Evolutionary conservation across 1,140 invertebrate genomes (phyloP), one percentile per base, ranked within the genome.

Genomic region (Tribolium madens): DNA sequence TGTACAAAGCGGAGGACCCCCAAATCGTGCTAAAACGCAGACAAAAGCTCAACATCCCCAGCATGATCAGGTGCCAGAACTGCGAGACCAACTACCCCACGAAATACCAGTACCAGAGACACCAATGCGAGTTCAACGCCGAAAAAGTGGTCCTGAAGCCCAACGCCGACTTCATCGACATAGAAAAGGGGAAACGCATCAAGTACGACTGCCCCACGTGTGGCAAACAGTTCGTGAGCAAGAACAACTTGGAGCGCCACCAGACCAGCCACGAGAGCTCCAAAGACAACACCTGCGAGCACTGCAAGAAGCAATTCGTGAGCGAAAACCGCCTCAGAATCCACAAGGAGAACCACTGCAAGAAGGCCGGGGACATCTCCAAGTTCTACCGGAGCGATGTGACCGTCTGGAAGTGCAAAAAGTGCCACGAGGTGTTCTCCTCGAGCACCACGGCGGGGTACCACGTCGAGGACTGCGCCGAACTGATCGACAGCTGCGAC

Each of bases 271-370:
- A 86, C 57, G 78, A 81, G 14, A 81, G 78, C 26, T 75, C 78
- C n/a, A 80, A 83, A 18, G 79, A 80, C 17, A 84, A 84, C 73
- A 78, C 81, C 7, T 86, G 85, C 70, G 84, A 85, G 64, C 80
- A 83, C 42, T 86, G 85, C 68, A 81, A 83, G 10, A 86, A 86
- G 77, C 81, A 82, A 12, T 86, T 86, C 76, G 84, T 86, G 0
- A 85, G 81, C 47, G 84, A 85, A 52, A 85, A 85, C 73, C 79
- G 85, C 7, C 76, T 86, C 31, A 69, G 83, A 3, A 85, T 85
- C 14, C 85, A 86, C 52, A 84, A 84, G 68, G 85, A 86, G 75
- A 86, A 85, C 68, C 85, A 86, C 74, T 86, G 85, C 74, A 86
- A 86, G 68, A 85, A 85, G 76, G 81, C 83, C 0, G 84, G 84